Base-by-base conservation (phyloP, 2,888 invertebrate species). In the Leucozona laternaria region DNA sequence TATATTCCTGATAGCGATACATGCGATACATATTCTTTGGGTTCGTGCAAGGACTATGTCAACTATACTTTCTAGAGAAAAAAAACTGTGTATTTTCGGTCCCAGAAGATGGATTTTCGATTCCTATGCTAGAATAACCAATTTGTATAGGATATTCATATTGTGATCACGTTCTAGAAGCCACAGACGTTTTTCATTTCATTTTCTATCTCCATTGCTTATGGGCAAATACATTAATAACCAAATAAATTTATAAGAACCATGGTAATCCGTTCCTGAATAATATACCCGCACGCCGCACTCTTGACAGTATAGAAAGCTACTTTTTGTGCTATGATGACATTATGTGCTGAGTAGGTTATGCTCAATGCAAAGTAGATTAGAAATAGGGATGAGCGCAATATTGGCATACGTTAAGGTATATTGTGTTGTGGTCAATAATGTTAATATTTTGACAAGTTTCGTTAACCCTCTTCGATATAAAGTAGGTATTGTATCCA, bases 201-300 rank as follows among this genome's bases (percentile, higher is more conserved):
- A 71, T 79, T 79, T 64, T 71, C 78, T 31, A 55, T 64, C 43
- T 71, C n/a, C 55, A 40, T 50, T 34, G 15, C 48, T 40, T 64
- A 8, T n/a, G 31, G 31, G 71, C 55, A 79, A 62, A 45, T 62
- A 71, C 78, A 79, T 79, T 79, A 79, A 79, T 79, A 79, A 71
- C 71, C 62, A 55, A 71, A 79, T 79, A 60, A 79, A 71, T 71
- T 53, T 79, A 71, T 71, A 71, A 70, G 78, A 71, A 79, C 55
- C 55, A 40, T 71, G 62, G 25, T 79, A 71, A 79, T 79, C 71
- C 79, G 20, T 55, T 77, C 25, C 57, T 48, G 66, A 66, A 66
- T 66, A 66, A 77, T 66, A 43, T 34, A 76, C 20, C 55, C 64
- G 8, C 6, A 28, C 28, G 5, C 28, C 28, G 0, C 28, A 66